A percentile compares a stretch with the other conserved stretches of the same genome.
These are phyloP conservation scores for Hoplias malabaricus DNA, from an alignment of 2,113 vertebrate genomes.

Conservation along the genomic window DNA sequence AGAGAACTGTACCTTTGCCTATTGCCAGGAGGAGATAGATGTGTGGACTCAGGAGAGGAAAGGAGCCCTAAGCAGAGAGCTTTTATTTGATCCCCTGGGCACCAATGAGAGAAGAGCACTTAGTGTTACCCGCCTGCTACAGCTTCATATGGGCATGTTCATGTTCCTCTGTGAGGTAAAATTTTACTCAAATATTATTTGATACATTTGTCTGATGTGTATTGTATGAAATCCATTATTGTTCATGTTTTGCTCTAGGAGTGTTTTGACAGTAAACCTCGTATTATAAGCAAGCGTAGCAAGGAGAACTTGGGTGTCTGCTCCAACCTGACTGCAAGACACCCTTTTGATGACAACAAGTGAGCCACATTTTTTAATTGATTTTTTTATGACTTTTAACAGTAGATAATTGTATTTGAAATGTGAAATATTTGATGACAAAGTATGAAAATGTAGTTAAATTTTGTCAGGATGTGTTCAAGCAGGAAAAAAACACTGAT, in stretches of 20 bases:
- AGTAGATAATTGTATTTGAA: no score
- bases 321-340: constrained; percentile 93
- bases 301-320: constrained; percentile 92
- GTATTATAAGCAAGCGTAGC: constrained; percentile 97
- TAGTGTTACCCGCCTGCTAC: constrained; percentile 92
- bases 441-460: no score
- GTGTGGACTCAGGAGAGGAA: constrained; percentile 99
- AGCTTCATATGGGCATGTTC: constrained; percentile 98
- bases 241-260: constrained; percentile 72
- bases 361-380: constrained; percentile 65
- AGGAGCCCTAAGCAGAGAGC: constrained; percentile 93
- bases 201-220: neutral
- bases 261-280: constrained; percentile 98
- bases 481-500: no score
- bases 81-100: constrained; percentile 93
- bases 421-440: no score
- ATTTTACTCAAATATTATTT: constrained; percentile 70
- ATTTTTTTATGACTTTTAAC: no score
- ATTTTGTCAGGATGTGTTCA: no score
- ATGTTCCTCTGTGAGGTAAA: constrained; percentile 98
- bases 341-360: constrained; percentile 96
- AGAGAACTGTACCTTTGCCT: constrained; percentile 98
- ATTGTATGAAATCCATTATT: neutral
- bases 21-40: constrained; percentile 98
- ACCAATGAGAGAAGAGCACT: constrained; percentile 88